Base-by-base conservation (phyloP, 2,113 vertebrate species). In the Micromys minutus region DNA sequence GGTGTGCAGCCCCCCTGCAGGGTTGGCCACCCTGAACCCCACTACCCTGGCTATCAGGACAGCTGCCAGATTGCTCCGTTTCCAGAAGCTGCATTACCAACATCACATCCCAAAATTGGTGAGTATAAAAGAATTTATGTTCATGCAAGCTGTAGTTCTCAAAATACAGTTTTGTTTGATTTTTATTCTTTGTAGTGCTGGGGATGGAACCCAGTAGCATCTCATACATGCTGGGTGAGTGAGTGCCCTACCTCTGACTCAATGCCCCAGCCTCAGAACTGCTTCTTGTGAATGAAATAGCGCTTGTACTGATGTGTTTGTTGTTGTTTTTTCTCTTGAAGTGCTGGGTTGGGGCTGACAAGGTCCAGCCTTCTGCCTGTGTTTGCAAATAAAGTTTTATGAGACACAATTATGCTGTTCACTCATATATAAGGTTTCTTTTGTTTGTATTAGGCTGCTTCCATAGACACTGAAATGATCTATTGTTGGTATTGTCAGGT, bases 41-140 rank as follows among this genome's bases (percentile, higher is more conserved):
- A 99, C 95, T 99, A 98, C 61, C 98, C 98, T 0, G 97, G 98
- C 42, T 99, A 98, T 80, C 98, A 98, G 97, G 98, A 98, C 96
- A 98, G 98, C 98, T 98, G 98, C 61, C 98, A 98, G 93, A 98
- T 99, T 0, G 97, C 98, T 0, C 97, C 98, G 0, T 98, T 99
- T 5, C 98, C 98, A 0, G 98, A 99, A 85, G 98, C 98, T 1
- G 98, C 98, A 0, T 36, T 99, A 95, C 98, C 98, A 0, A 98
- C 98, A 0, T 94, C 98, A 42, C 98, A 98, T 17, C 98, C 98
- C 95, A 99, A 99, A 93, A 98, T 99, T 0, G 98, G 98, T 98
- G 94, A 0, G 98, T 96, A 1, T 2, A 75, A 26, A 15, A 5
- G 13, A 19, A 6, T 34, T 11, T 26, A 4, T 2, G 12, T 13